Conservation (phyloP, 2,113 vertebrate species). For the Aspiorhynchus laticeps region DNA sequence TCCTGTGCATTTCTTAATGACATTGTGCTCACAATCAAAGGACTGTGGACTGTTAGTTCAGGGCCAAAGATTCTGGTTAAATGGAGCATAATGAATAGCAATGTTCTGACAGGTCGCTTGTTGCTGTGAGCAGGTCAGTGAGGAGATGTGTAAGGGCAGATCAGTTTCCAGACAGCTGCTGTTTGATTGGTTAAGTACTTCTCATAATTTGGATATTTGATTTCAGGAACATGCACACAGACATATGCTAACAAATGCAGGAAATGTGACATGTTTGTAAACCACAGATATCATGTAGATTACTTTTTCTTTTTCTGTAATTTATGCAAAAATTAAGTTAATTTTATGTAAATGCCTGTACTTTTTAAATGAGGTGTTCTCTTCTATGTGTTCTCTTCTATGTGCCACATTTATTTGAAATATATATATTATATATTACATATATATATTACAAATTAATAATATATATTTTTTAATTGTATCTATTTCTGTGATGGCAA, state of each 20-base stretch:
- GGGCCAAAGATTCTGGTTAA: slow-evolving; percentile 37
- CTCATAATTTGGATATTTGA: neutral
- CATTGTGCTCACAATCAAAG: slow-evolving; percentile 26
- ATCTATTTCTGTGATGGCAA: too few relatives aligned
- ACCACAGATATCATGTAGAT: neutral
- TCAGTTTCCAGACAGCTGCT: slow-evolving; percentile 16
- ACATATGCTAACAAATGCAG: neutral
- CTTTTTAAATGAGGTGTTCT: too few relatives aligned
- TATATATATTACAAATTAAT: too few relatives aligned
- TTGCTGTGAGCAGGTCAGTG: slow-evolving; percentile 19
- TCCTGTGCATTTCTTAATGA: slow-evolving; percentile 44
- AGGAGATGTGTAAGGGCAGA: neutral
- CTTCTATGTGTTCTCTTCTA: too few relatives aligned
- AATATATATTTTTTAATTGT: too few relatives aligned
- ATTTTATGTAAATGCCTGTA: neutral
- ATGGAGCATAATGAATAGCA: slow-evolving; percentile 47
- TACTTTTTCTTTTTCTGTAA: neutral
- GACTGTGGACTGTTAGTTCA: slow-evolving; percentile 21
- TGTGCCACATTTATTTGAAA: neutral
- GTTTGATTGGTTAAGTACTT: slow-evolving; percentile 36
- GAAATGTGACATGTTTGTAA: neutral
- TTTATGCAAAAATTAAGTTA: neutral
- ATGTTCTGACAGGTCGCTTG: neutral
- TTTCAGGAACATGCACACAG: neutral
- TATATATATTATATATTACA: too few relatives aligned